These are phyloP conservation scores for Polyodon spathula DNA, from an alignment of 2,113 vertebrate species.

Conservation along the genomic window DNA sequence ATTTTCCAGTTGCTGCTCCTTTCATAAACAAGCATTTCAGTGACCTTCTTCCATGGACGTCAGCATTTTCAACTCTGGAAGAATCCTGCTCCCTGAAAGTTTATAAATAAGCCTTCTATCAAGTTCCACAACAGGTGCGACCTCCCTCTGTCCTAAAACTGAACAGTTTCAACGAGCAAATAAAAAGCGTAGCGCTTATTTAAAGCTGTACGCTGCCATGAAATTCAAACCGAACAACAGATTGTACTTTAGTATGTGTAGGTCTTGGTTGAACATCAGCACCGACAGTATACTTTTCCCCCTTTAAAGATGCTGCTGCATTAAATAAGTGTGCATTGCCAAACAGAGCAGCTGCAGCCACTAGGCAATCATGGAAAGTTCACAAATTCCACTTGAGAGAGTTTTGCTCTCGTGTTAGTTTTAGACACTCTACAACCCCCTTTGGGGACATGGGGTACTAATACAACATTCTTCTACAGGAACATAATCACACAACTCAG, in stretches of 20 bases:
- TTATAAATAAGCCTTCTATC: constrained; percentile 99
- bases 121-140: constrained; percentile 99
- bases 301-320: constrained; percentile 28
- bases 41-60: constrained; percentile 80
- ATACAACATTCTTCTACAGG: no score
- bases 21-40: constrained; percentile 94
- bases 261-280: no score
- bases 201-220: constrained; percentile 44
- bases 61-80: constrained; percentile 89
- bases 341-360: constrained; percentile 36
- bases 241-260: no score
- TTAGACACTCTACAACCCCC: constrained; percentile 16
- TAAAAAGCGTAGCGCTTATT: constrained; percentile 50
- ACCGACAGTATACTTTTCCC: constrained; percentile 9
- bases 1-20: constrained; percentile 85
- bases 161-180: constrained; percentile 92
- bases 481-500: no score
- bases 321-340: constrained; percentile 22
- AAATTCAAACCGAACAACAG: not conserved
- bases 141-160: constrained; percentile 98
- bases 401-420: constrained; percentile 26
- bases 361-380: constrained; percentile 36
- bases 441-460: not conserved
- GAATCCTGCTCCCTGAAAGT: constrained; percentile 96
- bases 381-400: constrained; percentile 17